Percentiles rank a stretch among this genome's conserved stretches.
Conservation (phyloP, 1,140 invertebrate genomes). For the Rhagoletis pomonella region DNA sequence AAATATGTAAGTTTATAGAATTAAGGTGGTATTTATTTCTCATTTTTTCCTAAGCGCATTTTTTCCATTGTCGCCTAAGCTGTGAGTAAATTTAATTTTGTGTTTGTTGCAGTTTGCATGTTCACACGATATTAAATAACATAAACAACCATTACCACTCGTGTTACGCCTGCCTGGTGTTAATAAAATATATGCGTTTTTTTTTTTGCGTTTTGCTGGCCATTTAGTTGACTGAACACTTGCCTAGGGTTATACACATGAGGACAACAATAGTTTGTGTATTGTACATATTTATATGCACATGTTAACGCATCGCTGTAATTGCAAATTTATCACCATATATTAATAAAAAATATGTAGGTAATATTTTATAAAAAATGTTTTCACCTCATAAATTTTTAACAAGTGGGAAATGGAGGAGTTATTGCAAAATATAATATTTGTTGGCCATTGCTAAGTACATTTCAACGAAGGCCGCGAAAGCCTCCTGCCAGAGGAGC, state of each 20-base stretch:
- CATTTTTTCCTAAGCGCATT: neutral
- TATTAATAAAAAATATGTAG: no score
- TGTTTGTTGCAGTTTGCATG: neutral
- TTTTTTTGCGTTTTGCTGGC: no score
- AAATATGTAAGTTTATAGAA: neutral
- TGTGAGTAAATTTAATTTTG: neutral
- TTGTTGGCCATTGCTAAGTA: no score
- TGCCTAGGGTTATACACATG: neutral
- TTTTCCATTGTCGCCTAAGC: neutral
- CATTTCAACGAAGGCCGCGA: no score
- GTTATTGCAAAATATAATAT: no score
- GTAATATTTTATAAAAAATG: no score
- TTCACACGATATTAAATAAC: conserved; percentile 41
- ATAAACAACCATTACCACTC: neutral
- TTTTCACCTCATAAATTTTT: no score
- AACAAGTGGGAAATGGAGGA: no score
- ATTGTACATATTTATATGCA: neutral
- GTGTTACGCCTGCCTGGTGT: conserved; percentile 11
- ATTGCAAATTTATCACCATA: no score
- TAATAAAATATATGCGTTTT: neutral
- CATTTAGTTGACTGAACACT: neutral
- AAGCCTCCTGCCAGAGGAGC: no score
- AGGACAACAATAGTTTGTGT: no score
- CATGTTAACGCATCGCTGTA: neutral
- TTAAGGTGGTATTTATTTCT: neutral